Evolutionary conservation across 2,797 vertebrate species (phyloP).

Genomic region (Chelonia mydas): DNA sequence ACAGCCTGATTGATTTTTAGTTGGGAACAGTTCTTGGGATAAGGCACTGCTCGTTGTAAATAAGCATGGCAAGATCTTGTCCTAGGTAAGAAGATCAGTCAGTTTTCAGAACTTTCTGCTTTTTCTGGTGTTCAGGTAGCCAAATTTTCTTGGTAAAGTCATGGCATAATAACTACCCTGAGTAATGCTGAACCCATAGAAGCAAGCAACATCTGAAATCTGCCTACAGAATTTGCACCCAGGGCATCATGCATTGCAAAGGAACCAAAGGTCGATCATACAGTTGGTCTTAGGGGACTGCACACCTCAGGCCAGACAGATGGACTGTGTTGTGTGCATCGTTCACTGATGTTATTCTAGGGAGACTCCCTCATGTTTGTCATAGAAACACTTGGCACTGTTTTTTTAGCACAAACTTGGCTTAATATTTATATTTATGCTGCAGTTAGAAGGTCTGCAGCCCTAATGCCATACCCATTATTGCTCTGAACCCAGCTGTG

Average conservation of each 20-base stretch:
- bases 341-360: background rate
- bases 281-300: background rate
- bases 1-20: background rate
- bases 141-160: background rate
- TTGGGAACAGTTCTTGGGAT: background rate
- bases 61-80: background rate
- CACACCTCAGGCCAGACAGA: background rate
- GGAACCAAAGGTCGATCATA: background rate
- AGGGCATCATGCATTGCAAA: background rate
- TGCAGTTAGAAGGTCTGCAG: background rate
- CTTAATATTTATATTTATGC: background rate
- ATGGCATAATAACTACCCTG: background rate
- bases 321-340: background rate
- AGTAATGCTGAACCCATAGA: background rate
- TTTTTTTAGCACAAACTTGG: background rate
- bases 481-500: background rate
- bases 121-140: background rate
- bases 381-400: background rate
- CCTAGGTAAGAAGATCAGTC: background rate
- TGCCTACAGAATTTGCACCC: background rate
- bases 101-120: background rate
- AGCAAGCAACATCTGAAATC: background rate
- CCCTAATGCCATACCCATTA: background rate
- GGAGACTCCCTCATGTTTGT: background rate
- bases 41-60: fast-evolving